Conservation (phyloP, 2,113 vertebrate species). For the Sebastes schlegelii region DNA sequence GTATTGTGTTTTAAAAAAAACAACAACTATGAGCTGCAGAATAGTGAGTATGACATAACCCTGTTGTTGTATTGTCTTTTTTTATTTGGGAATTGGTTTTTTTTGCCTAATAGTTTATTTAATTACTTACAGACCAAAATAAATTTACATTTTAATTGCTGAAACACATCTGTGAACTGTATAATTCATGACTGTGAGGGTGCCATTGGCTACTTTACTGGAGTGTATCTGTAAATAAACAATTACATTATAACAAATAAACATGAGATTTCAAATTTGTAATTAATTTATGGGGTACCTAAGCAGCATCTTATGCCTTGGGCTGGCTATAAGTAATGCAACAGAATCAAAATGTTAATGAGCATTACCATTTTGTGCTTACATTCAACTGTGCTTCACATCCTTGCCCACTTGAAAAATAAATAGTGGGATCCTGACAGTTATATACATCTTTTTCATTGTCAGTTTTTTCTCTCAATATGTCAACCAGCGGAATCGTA, state of each 20-base stretch:
- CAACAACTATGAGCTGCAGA: background rate
- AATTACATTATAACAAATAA: background rate
- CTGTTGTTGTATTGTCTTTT: background rate
- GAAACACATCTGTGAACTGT: background rate
- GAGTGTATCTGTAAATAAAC: constrained; percentile 2
- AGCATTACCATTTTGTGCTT: constrained; percentile 2
- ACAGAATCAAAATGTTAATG: background rate
- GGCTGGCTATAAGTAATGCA: background rate
- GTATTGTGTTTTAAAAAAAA: background rate
- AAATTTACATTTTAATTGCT: background rate
- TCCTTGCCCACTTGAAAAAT: background rate
- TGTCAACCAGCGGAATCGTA: background rate
- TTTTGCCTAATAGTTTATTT: background rate
- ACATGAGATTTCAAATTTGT: background rate
- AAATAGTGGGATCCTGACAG: background rate
- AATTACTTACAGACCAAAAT: background rate
- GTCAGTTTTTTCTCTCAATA: background rate
- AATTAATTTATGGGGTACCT: background rate
- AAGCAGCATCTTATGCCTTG: background rate
- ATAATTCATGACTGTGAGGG: background rate
- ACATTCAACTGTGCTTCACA: constrained; percentile 33
- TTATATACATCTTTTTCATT: background rate
- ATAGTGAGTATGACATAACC: no score
- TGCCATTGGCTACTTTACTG: background rate
- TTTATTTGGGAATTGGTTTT: background rate